Evolutionary conservation across 1,140 invertebrate species (phyloP), one percentile per base, ranked within the genome.

Genomic region (Proales similis): DNA sequence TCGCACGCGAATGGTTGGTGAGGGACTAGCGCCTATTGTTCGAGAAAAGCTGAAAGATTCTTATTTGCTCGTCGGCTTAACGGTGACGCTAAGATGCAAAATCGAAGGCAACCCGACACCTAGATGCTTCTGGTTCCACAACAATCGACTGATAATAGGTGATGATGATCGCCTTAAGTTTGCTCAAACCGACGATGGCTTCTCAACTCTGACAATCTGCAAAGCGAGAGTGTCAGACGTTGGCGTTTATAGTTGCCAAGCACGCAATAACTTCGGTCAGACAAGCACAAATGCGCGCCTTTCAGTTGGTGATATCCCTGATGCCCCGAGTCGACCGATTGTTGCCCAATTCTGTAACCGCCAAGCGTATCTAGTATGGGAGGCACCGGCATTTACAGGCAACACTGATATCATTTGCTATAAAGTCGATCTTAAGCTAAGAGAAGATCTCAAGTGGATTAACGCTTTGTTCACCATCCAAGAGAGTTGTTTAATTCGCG

Each of bases 171-270:
- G 81, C 39, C 83, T 91, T 46, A 80, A 83, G 29, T 85, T 86
- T 1, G 84, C 83, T 0, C 78, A 83, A 46, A 81, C 84, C 65
- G 84, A 86, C 65, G 89, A 92, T 73, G 70, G 70, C 2, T 67
- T 69, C 9, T 68, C 68, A 0, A 68, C 67, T 2, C 57, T 76
- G 29, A 72, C 69, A 7, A 67, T 76, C 5, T 36, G 65, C 4
- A 68, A 67, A 11, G 70, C 71, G 9, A 74, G 73, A 63, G 69
- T 71, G 4, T 74, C 74, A 63, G 79, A 80, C 67, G 81, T 85
- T 33, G 93, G 93, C 0, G 84, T 90, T 65, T 98, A 96, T 72
- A 96, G 93, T 72, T 90, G 90, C 9, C 88, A 93, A 1, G 92
- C 91, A 0, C 77, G 90, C 19, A 74, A 71, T 53, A 69, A 71